Conservation (phyloP, 1,140 invertebrate species). For the Frieseomelitta varia region DNA sequence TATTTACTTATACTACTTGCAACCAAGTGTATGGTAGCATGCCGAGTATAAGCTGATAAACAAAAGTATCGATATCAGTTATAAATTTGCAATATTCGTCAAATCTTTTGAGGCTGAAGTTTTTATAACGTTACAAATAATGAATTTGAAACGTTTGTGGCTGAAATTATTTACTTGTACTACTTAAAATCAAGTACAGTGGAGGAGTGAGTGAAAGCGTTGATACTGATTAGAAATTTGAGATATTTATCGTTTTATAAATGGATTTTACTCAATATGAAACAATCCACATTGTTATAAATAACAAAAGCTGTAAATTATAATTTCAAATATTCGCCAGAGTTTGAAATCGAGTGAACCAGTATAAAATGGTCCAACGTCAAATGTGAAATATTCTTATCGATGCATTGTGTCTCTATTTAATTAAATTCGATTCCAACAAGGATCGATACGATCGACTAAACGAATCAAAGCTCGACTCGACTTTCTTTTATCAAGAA, state of each 20-base stretch:
- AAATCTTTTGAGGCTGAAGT: background rate
- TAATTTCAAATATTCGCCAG: background rate
- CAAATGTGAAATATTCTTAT: background rate
- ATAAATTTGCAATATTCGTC: too few species aligned
- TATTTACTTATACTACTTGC: background rate
- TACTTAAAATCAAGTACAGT: background rate
- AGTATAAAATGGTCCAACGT: too few species aligned
- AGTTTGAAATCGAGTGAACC: background rate
- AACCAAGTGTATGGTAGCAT: background rate
- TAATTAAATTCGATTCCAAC: background rate
- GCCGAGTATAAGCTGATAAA: too few species aligned
- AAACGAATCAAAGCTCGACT: background rate
- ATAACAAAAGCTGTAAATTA: background rate
- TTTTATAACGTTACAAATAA: background rate
- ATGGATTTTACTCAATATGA: too few species aligned
- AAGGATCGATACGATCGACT: background rate
- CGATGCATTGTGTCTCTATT: background rate
- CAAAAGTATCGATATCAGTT: too few species aligned
- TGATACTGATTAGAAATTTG: background rate
- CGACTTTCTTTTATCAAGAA: background rate
- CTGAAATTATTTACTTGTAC: background rate
- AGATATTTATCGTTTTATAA: too few species aligned
- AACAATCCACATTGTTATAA: background rate
- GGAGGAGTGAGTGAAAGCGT: too few species aligned
- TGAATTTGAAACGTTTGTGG: background rate